Evolutionary conservation across 2,113 vertebrate genomes (phyloP).

Genomic region (Campylomormyrus numenius): DNA sequence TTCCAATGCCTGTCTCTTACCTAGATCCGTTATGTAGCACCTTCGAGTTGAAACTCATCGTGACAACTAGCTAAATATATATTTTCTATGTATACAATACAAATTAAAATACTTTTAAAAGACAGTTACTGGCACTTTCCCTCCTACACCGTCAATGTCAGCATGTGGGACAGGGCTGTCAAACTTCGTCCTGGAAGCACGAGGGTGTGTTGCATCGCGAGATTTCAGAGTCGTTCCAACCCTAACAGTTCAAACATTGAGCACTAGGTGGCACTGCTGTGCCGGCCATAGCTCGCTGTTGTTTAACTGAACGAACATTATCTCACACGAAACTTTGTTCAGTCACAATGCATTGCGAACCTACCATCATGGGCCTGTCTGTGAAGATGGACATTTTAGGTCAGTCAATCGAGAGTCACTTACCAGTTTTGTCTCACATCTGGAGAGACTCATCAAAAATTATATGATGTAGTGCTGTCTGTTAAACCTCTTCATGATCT

Average conservation of each 20-base stretch:
- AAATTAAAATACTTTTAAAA: background rate
- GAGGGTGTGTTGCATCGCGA: background rate
- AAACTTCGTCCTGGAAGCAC: background rate
- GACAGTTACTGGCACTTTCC: background rate
- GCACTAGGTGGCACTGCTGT: background rate
- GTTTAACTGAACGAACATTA: background rate
- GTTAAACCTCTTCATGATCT: background rate
- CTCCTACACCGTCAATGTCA: background rate
- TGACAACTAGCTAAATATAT: background rate
- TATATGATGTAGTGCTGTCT: background rate
- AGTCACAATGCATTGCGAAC: background rate
- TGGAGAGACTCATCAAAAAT: no score
- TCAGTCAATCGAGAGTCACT: background rate
- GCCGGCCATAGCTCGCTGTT: background rate
- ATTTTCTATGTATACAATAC: background rate
- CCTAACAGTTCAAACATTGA: background rate
- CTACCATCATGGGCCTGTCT: background rate
- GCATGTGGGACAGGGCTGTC: background rate
- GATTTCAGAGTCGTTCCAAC: background rate
- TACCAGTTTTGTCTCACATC: background rate
- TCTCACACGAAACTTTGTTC: background rate
- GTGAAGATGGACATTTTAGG: background rate
- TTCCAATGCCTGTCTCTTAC: background rate
- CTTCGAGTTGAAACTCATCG: conserved; percentile 2
- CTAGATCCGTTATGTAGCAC: background rate